Evolutionary conservation across 2,113 vertebrate species (phyloP).

Genomic region (Neodon shergylaensis): DNA sequence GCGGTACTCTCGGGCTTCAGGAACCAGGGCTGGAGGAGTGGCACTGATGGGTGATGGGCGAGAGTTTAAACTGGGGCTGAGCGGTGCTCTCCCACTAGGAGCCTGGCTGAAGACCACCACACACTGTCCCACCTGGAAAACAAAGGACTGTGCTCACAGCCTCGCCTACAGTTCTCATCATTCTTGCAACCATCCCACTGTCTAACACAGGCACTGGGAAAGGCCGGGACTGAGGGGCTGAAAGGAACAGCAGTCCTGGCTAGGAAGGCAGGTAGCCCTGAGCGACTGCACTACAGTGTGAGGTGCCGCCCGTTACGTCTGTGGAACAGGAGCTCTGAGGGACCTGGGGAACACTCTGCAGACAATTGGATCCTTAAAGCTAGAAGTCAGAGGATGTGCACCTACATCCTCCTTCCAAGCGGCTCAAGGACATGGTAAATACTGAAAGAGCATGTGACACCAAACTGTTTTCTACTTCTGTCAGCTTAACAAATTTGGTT

Average conservation of each 20-base stretch:
- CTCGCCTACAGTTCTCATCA: neutral
- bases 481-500: neutral
- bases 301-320: neutral
- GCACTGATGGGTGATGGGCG: conserved; percentile 98
- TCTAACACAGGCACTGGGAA: neutral
- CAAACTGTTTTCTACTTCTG: neutral
- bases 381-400: neutral
- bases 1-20: conserved; percentile 92
- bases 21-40: conserved; percentile 92
- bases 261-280: neutral
- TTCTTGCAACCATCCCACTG: neutral
- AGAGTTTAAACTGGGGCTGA: conserved; percentile 98
- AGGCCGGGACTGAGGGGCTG: neutral
- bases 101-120: conserved; percentile 99
- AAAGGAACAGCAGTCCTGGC: neutral
- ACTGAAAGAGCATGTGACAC: neutral
- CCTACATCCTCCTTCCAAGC: neutral
- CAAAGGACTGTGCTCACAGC: conserved; percentile 3
- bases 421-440: neutral
- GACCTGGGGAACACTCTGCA: neutral
- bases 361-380: neutral
- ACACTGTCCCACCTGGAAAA: conserved; percentile 94
- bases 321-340: neutral
- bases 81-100: conserved; percentile 94
- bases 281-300: neutral